Evolutionary conservation across 2,888 invertebrate genomes (phyloP), one percentile per base, ranked within the genome.

Genomic region (Cantharis rustica): DNA sequence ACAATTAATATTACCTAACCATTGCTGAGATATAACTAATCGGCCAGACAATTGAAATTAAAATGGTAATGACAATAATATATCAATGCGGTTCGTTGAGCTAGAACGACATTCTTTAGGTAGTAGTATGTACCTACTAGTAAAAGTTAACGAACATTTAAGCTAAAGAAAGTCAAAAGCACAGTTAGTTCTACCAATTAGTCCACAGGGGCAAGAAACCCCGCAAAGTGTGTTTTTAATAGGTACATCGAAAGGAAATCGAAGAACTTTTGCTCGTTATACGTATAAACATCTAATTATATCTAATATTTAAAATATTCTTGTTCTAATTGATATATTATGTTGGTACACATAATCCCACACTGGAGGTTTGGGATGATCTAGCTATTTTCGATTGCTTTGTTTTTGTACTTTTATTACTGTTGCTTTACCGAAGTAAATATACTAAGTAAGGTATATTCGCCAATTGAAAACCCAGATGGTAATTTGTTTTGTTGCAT

Each of bases 161-260:
- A 66, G 47, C 47, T 47, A 47, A 47, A 47, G 47, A 47, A 47
- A 47, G 47, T 47, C n/a, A 47, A 47, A 47, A 71, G 68, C 72
- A 20, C 71, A 71, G 75, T 71, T 71, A 71, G 74, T 17, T 71
- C 75, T 68, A 61, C 75, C 71, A 75, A 75, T 75, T 75, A 75
- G 71, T 47, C 68, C 68, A 75, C 71, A 71, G 75, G 75, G 75
- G 71, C 71, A 68, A 71, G 71, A 71, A 71, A 71, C 75, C 75
- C 75, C 75, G 71, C 64, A n/a, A 66, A 68, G 72, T 61, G 26
- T 72, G 23, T 66, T 66, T 64, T 20, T 20, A 17, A 66, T 47
- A 23, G n/a, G n/a, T 17, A 31, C n/a, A 47, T 47, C 13, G 47
- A 47, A 47, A 47, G 47, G 47, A 47, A 47, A 47, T 47, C 13